Evolutionary conservation across 1,140 invertebrate species (phyloP), one percentile per base, ranked within the genome.

Genomic region (Drosophila lowei): DNA sequence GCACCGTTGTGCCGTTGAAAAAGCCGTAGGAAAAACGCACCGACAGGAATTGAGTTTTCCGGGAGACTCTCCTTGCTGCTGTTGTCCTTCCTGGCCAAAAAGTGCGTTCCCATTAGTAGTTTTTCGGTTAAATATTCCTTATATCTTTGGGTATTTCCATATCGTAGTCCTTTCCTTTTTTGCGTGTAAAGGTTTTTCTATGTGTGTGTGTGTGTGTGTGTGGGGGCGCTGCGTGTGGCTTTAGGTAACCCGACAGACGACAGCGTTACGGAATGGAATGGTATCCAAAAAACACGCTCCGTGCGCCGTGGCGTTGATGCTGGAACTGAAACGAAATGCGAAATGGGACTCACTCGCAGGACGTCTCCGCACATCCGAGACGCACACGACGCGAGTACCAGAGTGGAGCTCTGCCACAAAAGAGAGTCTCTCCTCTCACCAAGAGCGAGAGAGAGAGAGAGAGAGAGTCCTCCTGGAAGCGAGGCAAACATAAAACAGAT

Each of bases 401-500:
- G 42, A 42, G 42, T n/a, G 21, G 28, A 28, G 28, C 28, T 30
- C 25, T 18, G 43, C 50, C 42, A 7, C n/a, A 15, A 38, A 68
- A 68, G 66, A 70, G 66, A 68, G 30, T 9, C 30, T 34, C 30
- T 11, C 8, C 30, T 9, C 30, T 34, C 30, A 1, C 30, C 0
- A 3, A 43, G n/a, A 16, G 38, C 23, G 25, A 23, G n/a, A 8
- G 38, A 49, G 28, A 56, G 53, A 30, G 30, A 25, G 23, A 25
- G 23, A 42, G 52, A 48, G 48, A 13, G n/a, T 50, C 30, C 62
- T 7, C 30, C 73, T 86, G 81, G 81, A 86, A 88, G 65, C 75
- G 34, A 84, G 80, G 58, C 83, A 86, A 86, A 86, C 81, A 86
- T 73, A 75, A 86, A 86, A 88, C 81, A 86, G 77, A 88, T 86